Evolutionary conservation across 2,797 vertebrate species (phyloP).

Genomic region (Momotus momota): DNA sequence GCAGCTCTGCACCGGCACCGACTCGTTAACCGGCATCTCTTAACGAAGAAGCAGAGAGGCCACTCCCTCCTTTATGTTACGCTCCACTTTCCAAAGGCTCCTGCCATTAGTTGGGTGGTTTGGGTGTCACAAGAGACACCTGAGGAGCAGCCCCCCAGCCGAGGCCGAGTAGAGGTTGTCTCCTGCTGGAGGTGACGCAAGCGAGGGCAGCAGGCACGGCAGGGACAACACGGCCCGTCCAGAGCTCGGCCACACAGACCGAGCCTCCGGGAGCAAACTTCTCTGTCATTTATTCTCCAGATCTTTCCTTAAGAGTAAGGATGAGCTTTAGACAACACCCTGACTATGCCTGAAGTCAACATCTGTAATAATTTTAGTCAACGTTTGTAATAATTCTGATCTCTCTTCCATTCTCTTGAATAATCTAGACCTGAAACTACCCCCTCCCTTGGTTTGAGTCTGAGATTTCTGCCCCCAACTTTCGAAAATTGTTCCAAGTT

Average conservation of each 20-base stretch:
- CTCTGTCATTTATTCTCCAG: neutral
- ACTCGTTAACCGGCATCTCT: neutral
- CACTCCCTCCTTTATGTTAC: fast-evolving
- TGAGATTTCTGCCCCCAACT: neutral
- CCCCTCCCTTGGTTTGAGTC: conserved; percentile 9
- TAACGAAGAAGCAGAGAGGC: neutral
- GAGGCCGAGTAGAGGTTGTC: fast-evolving
- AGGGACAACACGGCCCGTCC: neutral
- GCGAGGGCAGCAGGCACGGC: too few relatives aligned
- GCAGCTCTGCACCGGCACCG: neutral
- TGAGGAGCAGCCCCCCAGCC: fast-evolving
- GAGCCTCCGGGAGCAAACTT: neutral
- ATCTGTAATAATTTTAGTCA: conserved; percentile 41
- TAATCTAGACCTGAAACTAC: conserved; percentile 15
- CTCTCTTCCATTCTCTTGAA: conserved; percentile 18
- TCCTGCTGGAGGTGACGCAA: fast-evolving
- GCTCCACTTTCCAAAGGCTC: neutral
- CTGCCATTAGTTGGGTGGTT: neutral
- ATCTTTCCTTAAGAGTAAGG: neutral
- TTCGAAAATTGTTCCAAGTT: conserved; percentile 44
- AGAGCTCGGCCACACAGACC: neutral
- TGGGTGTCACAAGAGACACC: fast-evolving
- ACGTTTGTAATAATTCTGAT: neutral
- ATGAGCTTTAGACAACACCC: neutral
- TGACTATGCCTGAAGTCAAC: neutral